Evolutionary conservation across 2,113 vertebrate species (phyloP).

Genomic region (Caloenas nicobarica): DNA sequence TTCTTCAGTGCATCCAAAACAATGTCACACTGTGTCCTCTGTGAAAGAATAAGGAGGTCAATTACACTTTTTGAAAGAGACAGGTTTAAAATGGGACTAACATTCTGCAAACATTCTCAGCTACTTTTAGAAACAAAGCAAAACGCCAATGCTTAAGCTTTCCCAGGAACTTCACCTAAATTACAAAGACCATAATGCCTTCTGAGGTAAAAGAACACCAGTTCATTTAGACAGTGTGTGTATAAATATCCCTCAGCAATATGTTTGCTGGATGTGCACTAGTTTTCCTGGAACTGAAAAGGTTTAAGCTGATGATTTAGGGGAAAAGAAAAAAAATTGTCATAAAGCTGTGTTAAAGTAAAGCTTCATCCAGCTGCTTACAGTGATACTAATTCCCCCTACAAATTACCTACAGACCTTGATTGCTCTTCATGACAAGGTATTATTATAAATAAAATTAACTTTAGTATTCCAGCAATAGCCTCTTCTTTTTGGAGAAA

Average conservation of each 20-base stretch:
- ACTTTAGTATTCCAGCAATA: neutral
- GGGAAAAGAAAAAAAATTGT: neutral
- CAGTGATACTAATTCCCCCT: neutral
- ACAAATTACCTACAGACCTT: neutral
- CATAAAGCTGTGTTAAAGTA: neutral
- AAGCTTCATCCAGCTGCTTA: neutral
- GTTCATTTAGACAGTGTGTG: neutral
- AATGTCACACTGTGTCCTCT: neutral
- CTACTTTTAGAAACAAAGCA: conserved; percentile 27
- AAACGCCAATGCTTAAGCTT: neutral
- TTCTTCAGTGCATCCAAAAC: neutral
- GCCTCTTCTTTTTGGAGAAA: neutral
- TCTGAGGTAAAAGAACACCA: neutral
- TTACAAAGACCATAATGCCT: neutral
- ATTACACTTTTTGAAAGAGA: neutral
- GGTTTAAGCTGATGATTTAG: conserved; percentile 2
- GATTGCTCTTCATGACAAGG: neutral
- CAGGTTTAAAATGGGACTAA: neutral
- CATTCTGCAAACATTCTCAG: neutral
- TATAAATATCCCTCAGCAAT: neutral
- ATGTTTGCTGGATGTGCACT: conserved; percentile 5
- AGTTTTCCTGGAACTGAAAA: conserved; percentile 17
- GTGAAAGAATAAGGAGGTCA: neutral
- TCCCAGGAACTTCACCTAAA: conserved; percentile 1
- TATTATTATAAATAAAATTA: neutral